Base-by-base conservation (phyloP, 2,797 vertebrate species). In the Sebastes vulpes region DNA sequence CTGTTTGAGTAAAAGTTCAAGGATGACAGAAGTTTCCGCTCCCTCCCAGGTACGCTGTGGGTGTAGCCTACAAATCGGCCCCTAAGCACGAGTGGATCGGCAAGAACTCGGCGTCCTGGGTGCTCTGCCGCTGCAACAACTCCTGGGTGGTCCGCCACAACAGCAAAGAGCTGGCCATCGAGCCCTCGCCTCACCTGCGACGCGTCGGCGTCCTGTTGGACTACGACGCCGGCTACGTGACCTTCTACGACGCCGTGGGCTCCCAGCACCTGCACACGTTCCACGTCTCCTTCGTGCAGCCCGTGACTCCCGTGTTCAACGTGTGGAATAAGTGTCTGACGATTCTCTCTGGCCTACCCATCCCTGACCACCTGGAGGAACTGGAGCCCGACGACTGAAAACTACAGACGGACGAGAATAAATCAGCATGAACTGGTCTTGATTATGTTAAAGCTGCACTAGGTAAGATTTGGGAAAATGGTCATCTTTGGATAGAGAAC, bases 251-350 rank as follows among this genome's bases (percentile, higher is more conserved):
- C 9, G 98, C 98, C 9, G 97, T 98, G 90, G 97, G 97, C 94
- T 97, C 98, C 21, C 97, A 99, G 85, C 98, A 98, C 86, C 97
- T 99, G 79, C 97, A 99, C 95, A 99, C 98, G 0, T 99, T 98
- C 66, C 96, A 98, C 78, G 95, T 99, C 80, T 94, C 97, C 0
- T 99, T 99, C 90, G 92, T 96, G 11, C 98, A 99, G 92, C 98
- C 99, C 0, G 97, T 99, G 87, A 99, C 98, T 75, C 98, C 99
- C 12, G 99, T 99, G 0, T 99, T 99, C 88, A 99, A 98, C 1
- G 97, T 99, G 85, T 99, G 99, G 99, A 99, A 99, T 89, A 99
- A 98, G 89, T 98, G 98, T 94, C 93, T 99, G 95, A 99, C 98
- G 38, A 97, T 99, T 70, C 98, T 99, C 88, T 99, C 98, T 0